Evolutionary conservation across 53 echinoderm and acorn worm species (phyloP).

Genomic region (Paelopatides confundens): DNA sequence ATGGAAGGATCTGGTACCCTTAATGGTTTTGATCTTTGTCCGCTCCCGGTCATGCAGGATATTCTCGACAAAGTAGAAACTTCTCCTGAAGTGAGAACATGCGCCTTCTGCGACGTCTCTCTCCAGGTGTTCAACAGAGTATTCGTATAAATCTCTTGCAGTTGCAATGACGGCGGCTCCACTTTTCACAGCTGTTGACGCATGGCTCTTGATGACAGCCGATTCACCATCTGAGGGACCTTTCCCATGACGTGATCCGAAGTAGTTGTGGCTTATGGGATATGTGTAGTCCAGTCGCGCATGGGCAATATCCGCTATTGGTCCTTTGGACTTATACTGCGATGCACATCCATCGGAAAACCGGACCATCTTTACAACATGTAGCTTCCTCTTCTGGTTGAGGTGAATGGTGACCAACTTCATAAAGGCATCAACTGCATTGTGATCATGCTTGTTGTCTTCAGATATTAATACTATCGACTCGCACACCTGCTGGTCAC

Average conservation of each 20-base stretch:
- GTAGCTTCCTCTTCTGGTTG: conserved; percentile 51
- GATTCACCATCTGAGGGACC: conserved; percentile 57
- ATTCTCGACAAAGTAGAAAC: conserved; percentile 24
- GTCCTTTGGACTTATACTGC: conserved; percentile 68
- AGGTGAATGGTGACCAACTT: conserved; percentile 50
- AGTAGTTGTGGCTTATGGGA: conserved; percentile 38
- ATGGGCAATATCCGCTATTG: conserved; percentile 54
- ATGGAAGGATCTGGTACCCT: conserved; percentile 32
- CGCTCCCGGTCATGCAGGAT: conserved; percentile 31
- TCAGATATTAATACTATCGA: conserved; percentile 66
- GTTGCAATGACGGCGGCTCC: conserved; percentile 33
- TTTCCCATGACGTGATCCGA: conserved; percentile 63
- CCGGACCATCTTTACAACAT: conserved; percentile 39
- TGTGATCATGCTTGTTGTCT: conserved; percentile 56
- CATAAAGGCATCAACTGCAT: conserved; percentile 63
- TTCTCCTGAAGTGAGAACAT: conserved; percentile 9
- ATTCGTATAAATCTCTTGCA: conserved; percentile 42
- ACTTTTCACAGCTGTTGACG: conserved; percentile 47
- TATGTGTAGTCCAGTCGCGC: conserved; percentile 27
- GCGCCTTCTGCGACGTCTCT: not conserved
- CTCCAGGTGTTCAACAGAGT: not conserved
- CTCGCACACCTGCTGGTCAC: conserved; percentile 36
- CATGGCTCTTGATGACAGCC: conserved; percentile 52
- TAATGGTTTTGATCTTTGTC: conserved; percentile 28
- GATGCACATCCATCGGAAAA: conserved; percentile 56